Percentiles rank a stretch among this genome's conserved stretches.
Conservation (phyloP, 2,888 invertebrate species). For the Lasioglossum villosulum region DNA sequence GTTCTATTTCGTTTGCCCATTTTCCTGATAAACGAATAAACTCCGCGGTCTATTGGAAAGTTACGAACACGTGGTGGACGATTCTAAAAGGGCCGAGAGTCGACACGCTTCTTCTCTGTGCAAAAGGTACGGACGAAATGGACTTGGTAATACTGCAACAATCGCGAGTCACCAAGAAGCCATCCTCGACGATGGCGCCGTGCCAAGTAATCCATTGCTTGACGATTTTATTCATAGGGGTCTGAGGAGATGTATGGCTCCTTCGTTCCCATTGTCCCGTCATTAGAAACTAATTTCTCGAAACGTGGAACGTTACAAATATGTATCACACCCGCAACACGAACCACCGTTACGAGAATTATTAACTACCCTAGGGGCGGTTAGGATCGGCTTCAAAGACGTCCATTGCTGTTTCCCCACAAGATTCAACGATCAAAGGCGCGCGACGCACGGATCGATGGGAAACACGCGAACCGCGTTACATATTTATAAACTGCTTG, state of each 20-base stretch:
- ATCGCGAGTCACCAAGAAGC: constrained; percentile 37
- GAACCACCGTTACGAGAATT: constrained; percentile 12
- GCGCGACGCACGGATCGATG: constrained; percentile 18
- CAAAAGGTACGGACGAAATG: background rate
- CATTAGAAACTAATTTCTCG: constrained; percentile 16
- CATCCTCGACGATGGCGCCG: constrained; percentile 45
- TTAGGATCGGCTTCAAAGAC: background rate
- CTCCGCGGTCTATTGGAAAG: background rate
- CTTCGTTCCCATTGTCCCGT: constrained; percentile 9
- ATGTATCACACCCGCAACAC: background rate
- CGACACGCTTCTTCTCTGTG: background rate
- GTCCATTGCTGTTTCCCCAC: background rate
- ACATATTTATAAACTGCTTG: constrained; percentile 23
- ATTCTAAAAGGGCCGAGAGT: background rate
- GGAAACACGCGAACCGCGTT: constrained; percentile 11
- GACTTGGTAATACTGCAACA: constrained; percentile 22
- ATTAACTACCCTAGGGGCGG: constrained; percentile 10
- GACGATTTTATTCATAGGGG: constrained; percentile 58
- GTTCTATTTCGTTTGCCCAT: background rate
- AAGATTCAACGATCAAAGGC: constrained; percentile 26
- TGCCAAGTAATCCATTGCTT: constrained; percentile 65
- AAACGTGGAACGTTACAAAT: constrained; percentile 8
- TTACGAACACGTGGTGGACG: background rate
- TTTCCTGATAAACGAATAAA: background rate
- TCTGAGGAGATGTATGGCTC: constrained; percentile 20